Percentiles rank a stretch among this genome's conserved stretches.
Conservation (phyloP, 2,797 vertebrate genomes). For the Ataeniobius toweri region DNA sequence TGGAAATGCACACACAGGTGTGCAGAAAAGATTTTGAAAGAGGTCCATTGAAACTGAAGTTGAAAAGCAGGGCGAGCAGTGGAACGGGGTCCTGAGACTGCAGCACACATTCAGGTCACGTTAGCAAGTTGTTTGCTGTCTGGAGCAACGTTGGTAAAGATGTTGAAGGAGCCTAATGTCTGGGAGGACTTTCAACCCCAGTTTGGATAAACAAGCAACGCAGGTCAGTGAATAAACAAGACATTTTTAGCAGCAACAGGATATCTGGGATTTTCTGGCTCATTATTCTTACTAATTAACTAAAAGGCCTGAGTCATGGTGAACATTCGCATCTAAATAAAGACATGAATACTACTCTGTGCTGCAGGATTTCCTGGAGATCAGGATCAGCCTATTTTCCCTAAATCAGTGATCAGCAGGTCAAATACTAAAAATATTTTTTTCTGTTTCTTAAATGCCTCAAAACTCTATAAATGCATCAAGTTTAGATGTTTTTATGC, state of each 20-base stretch:
- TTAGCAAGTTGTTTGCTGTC: slow-evolving; percentile 56
- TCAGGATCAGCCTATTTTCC: background rate
- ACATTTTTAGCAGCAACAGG: slow-evolving; percentile 10
- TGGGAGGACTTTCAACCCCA: slow-evolving; percentile 31
- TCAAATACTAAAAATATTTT: background rate
- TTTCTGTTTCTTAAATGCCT: background rate
- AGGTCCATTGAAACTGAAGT: slow-evolving; percentile 23
- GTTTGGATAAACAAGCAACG: slow-evolving; percentile 26
- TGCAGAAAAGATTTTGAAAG: slow-evolving; percentile 16
- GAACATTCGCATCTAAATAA: background rate
- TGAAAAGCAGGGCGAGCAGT: background rate
- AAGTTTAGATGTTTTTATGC: no score
- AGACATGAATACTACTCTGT: background rate
- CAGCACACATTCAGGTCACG: slow-evolving; percentile 26
- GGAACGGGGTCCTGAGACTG: background rate
- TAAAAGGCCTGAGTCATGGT: slow-evolving; percentile 10
- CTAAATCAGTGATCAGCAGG: background rate
- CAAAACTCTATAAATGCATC: background rate
- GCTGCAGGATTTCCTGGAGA: background rate
- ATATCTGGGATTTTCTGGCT: slow-evolving; percentile 15
- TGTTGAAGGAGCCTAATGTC: slow-evolving; percentile 22
- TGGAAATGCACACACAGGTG: slow-evolving; percentile 36
- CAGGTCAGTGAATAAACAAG: slow-evolving; percentile 42
- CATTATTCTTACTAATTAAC: background rate
- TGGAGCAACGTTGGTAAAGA: slow-evolving; percentile 16